These are phyloP conservation scores for Carcinoscorpius rotundicauda DNA, from an alignment of 1,140 invertebrate genomes.

Conservation along the genomic window DNA sequence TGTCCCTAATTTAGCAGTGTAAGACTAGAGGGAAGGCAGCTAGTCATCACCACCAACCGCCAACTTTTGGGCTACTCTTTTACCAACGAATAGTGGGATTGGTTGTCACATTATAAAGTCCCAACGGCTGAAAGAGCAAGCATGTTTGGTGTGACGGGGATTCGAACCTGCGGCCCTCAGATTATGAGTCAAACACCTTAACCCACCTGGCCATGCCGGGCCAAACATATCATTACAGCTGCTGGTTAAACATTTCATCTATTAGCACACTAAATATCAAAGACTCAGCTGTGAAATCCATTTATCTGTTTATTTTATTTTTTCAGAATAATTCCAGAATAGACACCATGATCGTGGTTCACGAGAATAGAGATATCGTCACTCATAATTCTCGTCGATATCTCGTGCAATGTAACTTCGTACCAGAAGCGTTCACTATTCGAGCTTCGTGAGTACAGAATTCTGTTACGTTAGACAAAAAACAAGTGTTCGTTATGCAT, in stretches of 20 bases:
- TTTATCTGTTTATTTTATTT: not conserved
- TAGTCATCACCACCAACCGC: too few relatives aligned
- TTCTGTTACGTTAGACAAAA: not conserved
- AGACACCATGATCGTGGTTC: conserved; percentile 59
- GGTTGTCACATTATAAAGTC: too few relatives aligned
- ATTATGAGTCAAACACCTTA: too few relatives aligned
- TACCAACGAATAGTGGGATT: too few relatives aligned
- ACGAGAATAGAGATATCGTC: conserved; percentile 63
- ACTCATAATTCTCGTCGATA: conserved; percentile 66
- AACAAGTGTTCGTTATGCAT: not conserved
- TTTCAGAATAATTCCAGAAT: conserved; percentile 45
- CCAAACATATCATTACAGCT: too few relatives aligned
- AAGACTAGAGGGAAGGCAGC: too few relatives aligned
- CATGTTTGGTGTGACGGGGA: too few relatives aligned
- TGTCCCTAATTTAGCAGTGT: too few relatives aligned
- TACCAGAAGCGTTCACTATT: conserved; percentile 62
- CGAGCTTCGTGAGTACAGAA: conserved; percentile 46
- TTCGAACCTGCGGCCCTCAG: too few relatives aligned
- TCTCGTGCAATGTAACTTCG: conserved; percentile 60
- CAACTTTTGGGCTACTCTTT: too few relatives aligned
- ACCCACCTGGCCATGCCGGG: too few relatives aligned
- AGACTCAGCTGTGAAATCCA: not conserved
- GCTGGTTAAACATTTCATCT: not conserved
- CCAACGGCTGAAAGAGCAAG: too few relatives aligned
- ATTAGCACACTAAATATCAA: not conserved